A percentile compares a stretch with the other conserved stretches of the same genome.
These are phyloP conservation scores for Ochotona curzoniae DNA, from an alignment of 2,113 vertebrate species.

Conservation along the genomic window DNA sequence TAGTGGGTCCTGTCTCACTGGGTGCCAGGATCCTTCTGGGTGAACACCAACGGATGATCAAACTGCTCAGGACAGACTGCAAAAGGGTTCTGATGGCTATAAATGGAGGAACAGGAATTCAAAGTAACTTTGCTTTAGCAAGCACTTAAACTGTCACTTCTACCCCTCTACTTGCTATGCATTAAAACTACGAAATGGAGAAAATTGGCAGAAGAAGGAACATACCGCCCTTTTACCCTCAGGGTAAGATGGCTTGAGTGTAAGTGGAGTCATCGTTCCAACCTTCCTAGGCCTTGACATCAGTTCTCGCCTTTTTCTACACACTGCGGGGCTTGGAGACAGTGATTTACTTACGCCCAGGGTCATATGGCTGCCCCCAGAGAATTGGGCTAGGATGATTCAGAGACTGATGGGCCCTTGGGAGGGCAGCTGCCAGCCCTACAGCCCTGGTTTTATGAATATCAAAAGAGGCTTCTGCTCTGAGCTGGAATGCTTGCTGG, in stretches of 20 bases:
- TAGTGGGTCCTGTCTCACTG: no score
- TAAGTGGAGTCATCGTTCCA: background rate
- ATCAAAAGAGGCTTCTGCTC: conserved; percentile 54
- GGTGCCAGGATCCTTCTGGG: no score
- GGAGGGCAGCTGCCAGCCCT: conserved; percentile 40
- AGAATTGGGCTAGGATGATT: background rate
- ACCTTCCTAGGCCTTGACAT: background rate
- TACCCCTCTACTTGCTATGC: background rate
- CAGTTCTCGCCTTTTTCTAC: background rate
- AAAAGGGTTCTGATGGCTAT: background rate
- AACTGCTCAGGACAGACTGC: no score
- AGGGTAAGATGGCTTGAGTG: background rate
- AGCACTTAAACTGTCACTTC: background rate
- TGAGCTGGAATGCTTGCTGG: conserved; percentile 34
- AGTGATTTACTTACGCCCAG: conserved; percentile 55
- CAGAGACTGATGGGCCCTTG: background rate
- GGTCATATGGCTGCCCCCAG: background rate
- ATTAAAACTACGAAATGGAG: background rate
- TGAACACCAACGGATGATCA: no score
- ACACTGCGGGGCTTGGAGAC: conserved; percentile 23
- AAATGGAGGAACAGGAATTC: background rate
- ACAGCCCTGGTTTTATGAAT: conserved; percentile 64
- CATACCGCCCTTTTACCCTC: background rate
- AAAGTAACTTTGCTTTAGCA: conserved; percentile 9
- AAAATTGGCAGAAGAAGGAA: background rate